phyloP scores from a whole-genome alignment of 2,113 vertebrate genomes.

The Serilophus lunatus region DNA sequence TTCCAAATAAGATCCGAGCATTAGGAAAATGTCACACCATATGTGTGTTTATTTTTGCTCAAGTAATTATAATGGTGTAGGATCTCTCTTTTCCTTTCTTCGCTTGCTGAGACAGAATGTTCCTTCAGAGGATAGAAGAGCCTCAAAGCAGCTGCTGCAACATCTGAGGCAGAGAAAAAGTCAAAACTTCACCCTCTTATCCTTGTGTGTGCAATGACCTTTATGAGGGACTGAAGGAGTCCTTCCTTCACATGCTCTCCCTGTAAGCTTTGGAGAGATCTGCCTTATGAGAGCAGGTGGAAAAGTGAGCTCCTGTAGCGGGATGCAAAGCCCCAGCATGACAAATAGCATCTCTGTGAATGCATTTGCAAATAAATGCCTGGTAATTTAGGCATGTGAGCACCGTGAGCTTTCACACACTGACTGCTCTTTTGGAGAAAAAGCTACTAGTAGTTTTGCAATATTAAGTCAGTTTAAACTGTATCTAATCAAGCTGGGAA shows the following conservation, averaged over 20 bases:
- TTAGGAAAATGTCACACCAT: conserved; percentile 70
- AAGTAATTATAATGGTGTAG: conserved; percentile 58
- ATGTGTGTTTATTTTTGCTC: conserved; percentile 69
- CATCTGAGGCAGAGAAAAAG: conserved; percentile 48
- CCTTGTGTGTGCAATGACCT: neutral
- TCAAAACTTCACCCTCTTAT: neutral
- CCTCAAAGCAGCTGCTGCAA: conserved; percentile 57
- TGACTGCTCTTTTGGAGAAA: neutral
- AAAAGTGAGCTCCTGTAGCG: neutral
- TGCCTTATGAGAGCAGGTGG: neutral
- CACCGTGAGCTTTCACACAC: rapidly evolving
- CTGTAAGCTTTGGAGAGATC: neutral
- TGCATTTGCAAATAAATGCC: neutral
- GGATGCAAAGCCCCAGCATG: neutral
- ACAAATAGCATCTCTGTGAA: neutral
- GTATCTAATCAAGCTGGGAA: neutral
- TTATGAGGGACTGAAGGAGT: neutral
- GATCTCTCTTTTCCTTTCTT: conserved; percentile 53
- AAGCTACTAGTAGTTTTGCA: neutral
- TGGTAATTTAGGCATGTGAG: neutral
- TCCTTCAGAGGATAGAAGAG: conserved; percentile 59
- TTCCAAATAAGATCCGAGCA: conserved; percentile 57
- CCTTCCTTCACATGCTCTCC: neutral
- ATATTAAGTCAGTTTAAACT: neutral
- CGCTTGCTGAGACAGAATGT: conserved; percentile 56